Conservation (phyloP, 2,113 vertebrate genomes). For the Pelobates fuscus region DNA sequence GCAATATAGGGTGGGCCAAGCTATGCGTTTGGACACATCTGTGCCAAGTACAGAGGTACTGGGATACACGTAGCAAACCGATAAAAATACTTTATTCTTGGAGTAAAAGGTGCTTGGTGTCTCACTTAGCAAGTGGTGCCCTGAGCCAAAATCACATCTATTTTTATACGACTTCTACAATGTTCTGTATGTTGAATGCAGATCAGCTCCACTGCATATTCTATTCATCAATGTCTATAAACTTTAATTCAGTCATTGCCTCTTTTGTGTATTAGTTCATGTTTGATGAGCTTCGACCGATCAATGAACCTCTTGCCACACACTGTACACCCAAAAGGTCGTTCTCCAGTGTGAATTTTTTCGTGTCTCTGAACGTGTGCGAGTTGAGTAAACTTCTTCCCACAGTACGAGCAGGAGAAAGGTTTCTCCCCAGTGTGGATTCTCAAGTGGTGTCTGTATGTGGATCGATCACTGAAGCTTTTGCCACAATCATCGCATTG, state of each 20-base stretch:
- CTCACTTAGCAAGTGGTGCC: no score
- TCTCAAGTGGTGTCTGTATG: conserved; percentile 7
- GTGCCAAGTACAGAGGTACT: no score
- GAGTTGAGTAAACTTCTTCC: conserved; percentile 29
- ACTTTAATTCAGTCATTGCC: background rate
- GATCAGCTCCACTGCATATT: no score
- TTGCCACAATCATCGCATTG: conserved; percentile 26
- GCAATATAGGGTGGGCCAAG: no score
- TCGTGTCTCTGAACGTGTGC: conserved; percentile 27
- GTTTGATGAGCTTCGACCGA: conserved; percentile 17
- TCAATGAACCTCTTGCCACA: conserved; percentile 35
- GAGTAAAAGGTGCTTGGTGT: no score
- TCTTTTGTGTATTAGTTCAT: conserved; percentile 14
- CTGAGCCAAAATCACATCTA: no score
- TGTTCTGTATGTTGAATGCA: no score
- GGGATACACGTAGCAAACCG: no score
- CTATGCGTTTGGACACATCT: no score
- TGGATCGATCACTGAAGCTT: conserved; percentile 23
- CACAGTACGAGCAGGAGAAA: conserved; percentile 19
- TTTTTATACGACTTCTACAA: no score
- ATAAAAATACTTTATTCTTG: no score
- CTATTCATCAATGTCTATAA: no score
- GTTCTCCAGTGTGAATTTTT: conserved; percentile 29
- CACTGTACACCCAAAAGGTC: conserved; percentile 5
- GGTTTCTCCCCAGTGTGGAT: conserved; percentile 46